Base-by-base conservation (phyloP, 2,888 invertebrate genomes). In the Beris chalybata region DNA sequence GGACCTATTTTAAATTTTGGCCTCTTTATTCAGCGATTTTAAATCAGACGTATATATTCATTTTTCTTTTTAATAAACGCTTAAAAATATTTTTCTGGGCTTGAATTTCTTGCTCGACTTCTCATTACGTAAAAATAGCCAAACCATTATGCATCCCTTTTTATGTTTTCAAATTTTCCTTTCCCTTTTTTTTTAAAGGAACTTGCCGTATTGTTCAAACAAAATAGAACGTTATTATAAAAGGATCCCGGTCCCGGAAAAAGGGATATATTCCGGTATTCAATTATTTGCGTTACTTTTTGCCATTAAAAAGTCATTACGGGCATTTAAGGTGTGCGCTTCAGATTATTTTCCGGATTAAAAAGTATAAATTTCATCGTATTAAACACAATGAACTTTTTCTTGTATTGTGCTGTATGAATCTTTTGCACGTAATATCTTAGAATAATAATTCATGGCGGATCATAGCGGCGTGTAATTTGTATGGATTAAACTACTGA, bases 281-380 rank as follows among this genome's bases (percentile, higher is more conserved):
- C 57, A 57, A 57, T 57, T 57, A 57, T 44, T 44, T 57, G 44
- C 57, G 44, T 44, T 57, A 22, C 57, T 44, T 44, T 43, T 5
- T 57, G 57, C 57, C 57, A 57, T 57, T 57, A 57, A 57, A 57
- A 57, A 57, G 44, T 57, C 57, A 44, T 57, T 57, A 57, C 44
- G 45, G 44, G 22, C 57, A 15, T 13, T 57, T 57, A 57, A 43
- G 57, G 44, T 57, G 57, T 44, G 44, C 44, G 29, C 29, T n/a
- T 29, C 22, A 30, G 45, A 44, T 44, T 44, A 57, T 57, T 57
- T n/a, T 22, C 4, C 29, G 44, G 57, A 44, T 57, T 29, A 44
- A 54, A 54, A 54, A 29, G 7, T 57, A 57, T 43, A 44, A 57
- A 57, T 44, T 57, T 57, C 54, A 31, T 38, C 15, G 43, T 57